phyloP scores from a whole-genome alignment of 2,888 invertebrate species.

The Tetropium fuscum region DNA sequence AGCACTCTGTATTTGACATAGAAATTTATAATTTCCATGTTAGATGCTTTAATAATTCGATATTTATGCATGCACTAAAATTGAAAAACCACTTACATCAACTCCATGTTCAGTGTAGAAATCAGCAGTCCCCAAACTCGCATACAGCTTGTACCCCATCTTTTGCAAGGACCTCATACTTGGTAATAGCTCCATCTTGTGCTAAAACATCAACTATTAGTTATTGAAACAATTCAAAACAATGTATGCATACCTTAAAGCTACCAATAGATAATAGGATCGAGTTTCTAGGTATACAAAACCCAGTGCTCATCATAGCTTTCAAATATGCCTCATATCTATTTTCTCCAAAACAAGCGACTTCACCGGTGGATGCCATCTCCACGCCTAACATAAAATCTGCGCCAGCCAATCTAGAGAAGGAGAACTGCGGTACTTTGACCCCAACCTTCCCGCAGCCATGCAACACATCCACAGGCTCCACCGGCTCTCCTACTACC shows the following conservation, averaged over 20 bases:
- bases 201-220: constrained; percentile 68
- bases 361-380: constrained; percentile 99
- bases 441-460: constrained; percentile 94
- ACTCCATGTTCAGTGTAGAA: constrained; percentile 95
- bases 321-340: constrained; percentile 98
- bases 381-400: constrained; percentile 99
- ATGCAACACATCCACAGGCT: constrained; percentile 83
- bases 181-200: constrained; percentile 90
- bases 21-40: too few species aligned
- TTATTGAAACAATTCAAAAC: too few species aligned
- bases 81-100: constrained; percentile 73
- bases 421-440: constrained; percentile 99
- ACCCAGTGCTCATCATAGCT: constrained; percentile 97
- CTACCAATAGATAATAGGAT: constrained; percentile 97
- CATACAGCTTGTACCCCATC: constrained; percentile 96
- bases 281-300: constrained; percentile 92
- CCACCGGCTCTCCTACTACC: constrained; percentile 88
- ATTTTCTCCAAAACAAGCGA: constrained; percentile 99
- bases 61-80: too few species aligned
- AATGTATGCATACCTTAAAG: constrained; percentile 94
- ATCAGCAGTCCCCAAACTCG: constrained; percentile 99
- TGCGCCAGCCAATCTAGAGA: constrained; percentile 95
- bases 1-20: too few species aligned
- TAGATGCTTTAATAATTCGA: too few species aligned
- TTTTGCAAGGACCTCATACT: constrained; percentile 85